phyloP scores from a whole-genome alignment of 2,113 vertebrate species.

The Tapirus terrestris region DNA sequence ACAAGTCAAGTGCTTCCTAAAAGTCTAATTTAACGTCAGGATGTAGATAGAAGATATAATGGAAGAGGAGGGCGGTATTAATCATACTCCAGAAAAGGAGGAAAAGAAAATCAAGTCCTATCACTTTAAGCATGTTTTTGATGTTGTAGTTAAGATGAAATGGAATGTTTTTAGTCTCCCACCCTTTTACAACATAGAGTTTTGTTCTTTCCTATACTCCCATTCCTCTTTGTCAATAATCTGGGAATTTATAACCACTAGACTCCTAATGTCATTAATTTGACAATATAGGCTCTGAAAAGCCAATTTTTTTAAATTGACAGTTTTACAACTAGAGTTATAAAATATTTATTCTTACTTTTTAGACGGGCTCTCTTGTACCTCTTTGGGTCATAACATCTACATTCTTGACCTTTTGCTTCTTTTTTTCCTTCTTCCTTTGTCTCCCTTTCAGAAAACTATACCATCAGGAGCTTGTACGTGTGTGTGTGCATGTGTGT shows the following conservation, averaged over 20 bases:
- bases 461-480: neutral
- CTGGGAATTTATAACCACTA: neutral
- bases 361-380: neutral
- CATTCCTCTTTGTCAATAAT: neutral
- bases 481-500: neutral
- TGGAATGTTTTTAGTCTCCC: neutral
- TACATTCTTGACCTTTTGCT: neutral
- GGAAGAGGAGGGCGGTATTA: neutral
- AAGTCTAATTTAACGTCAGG: neutral
- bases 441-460: neutral
- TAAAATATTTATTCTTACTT: constrained; percentile 5
- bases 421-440: neutral
- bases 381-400: neutral
- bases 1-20: neutral
- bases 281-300: neutral
- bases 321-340: neutral
- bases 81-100: neutral
- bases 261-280: neutral
- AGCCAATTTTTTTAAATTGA: neutral
- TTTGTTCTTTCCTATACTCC: neutral
- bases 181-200: neutral
- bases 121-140: neutral
- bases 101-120: neutral
- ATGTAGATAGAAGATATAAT: neutral
- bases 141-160: neutral